These are phyloP conservation scores for Apamea epomidion DNA, from an alignment of 2,888 invertebrate genomes.

Conservation along the genomic window DNA sequence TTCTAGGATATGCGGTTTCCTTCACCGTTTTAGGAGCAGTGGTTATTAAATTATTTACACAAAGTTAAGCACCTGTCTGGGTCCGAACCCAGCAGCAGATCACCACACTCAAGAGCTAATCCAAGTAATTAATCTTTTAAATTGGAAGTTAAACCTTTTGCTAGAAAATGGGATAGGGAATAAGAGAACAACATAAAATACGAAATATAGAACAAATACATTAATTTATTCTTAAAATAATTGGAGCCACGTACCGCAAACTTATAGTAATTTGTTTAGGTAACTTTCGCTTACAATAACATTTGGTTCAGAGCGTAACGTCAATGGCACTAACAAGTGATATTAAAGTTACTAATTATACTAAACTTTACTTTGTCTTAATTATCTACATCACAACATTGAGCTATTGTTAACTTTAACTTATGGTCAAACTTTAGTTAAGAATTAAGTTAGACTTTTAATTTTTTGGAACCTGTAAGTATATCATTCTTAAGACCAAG, in stretches of 20 bases:
- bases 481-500: not conserved
- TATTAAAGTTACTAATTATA: slow-evolving; percentile 65
- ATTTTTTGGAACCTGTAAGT: not conserved
- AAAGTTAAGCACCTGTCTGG: not conserved
- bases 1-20: not conserved
- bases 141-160: not conserved
- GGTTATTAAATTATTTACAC: not conserved
- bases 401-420: slow-evolving; percentile 55
- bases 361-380: slow-evolving; percentile 57
- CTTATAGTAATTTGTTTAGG: slow-evolving; percentile 58
- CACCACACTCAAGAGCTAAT: not conserved
- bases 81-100: not conserved
- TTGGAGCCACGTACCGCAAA: slow-evolving; percentile 40
- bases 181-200: not conserved
- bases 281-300: slow-evolving; percentile 67
- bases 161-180: not conserved
- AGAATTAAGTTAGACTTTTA: slow-evolving; percentile 8
- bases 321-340: slow-evolving; percentile 72
- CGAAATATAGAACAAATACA: slow-evolving; percentile 29
- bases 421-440: slow-evolving; percentile 9
- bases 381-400: slow-evolving; percentile 63
- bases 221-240: slow-evolving; percentile 46
- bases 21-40: not conserved
- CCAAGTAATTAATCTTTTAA: not conserved
- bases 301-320: slow-evolving; percentile 72